Conservation (phyloP, 2,113 vertebrate species). For the Oriolus oriolus region DNA sequence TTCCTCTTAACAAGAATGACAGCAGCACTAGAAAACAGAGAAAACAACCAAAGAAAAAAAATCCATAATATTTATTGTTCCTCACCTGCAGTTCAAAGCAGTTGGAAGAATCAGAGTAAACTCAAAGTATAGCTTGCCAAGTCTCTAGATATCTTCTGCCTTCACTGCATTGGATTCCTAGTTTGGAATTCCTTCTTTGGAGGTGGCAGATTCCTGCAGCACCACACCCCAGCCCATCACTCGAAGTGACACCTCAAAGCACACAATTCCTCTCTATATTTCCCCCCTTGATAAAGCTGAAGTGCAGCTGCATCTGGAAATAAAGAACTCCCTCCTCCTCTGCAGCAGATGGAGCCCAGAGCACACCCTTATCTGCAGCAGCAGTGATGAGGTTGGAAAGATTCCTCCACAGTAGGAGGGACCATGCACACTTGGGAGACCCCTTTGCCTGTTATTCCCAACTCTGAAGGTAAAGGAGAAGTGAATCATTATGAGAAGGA, state of each 20-base stretch:
- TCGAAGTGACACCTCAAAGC: not conserved
- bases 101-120: not conserved
- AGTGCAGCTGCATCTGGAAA: not conserved
- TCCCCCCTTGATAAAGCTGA: not conserved
- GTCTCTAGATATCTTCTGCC: not conserved
- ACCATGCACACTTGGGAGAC: not conserved
- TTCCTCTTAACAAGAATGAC: not conserved
- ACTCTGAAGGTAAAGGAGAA: not conserved
- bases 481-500: not conserved
- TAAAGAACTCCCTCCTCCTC: not conserved
- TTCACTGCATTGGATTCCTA: not conserved
- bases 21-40: not conserved
- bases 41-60: not conserved
- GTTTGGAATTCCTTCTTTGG: not conserved
- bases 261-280: not conserved
- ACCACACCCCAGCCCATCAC: too few species aligned
- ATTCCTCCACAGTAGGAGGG: not conserved
- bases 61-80: not conserved
- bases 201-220: not conserved
- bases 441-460: not conserved
- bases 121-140: not conserved
- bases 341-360: slow-evolving; percentile 9
- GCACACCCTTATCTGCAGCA: not conserved
- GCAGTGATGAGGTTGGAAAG: not conserved
- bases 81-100: not conserved